phyloP scores from a whole-genome alignment of 2,113 vertebrate species.

The Puntigrus tetrazona region DNA sequence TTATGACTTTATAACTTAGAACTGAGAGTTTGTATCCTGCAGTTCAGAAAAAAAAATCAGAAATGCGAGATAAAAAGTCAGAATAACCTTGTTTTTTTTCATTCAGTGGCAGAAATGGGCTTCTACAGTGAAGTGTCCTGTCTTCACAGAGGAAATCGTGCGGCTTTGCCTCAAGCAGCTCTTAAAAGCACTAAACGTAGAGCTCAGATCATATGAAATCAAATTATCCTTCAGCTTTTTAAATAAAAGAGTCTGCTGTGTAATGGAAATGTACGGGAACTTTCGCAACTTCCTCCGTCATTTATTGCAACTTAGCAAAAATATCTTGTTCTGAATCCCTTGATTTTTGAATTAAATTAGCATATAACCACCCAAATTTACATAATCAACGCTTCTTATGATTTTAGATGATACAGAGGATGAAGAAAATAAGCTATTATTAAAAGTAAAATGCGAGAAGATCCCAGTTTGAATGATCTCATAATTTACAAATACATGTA shows the following conservation, averaged over 20 bases:
- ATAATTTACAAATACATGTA: neutral
- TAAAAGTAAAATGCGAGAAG: neutral
- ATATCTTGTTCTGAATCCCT: neutral
- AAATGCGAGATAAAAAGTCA: too few relatives aligned
- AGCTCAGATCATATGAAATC: neutral
- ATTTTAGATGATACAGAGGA: neutral
- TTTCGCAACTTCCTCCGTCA: neutral
- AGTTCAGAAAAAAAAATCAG: too few relatives aligned
- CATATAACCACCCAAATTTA: neutral
- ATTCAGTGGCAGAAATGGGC: too few relatives aligned
- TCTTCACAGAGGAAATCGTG: too few relatives aligned
- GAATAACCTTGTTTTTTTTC: too few relatives aligned
- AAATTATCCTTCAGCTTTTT: neutral
- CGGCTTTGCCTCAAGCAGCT: neutral
- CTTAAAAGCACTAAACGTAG: neutral
- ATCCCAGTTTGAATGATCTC: neutral
- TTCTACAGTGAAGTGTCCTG: too few relatives aligned
- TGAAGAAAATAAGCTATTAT: neutral
- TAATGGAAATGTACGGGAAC: neutral
- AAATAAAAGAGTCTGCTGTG: neutral
- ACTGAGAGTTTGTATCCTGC: too few relatives aligned
- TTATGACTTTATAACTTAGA: too few relatives aligned
- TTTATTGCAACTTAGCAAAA: neutral
- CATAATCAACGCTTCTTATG: neutral
- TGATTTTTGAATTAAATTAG: neutral